A percentile compares a stretch with the other conserved stretches of the same genome.
phyloP scores from a whole-genome alignment of 2,113 vertebrate genomes.

The Embiotoca jacksoni region DNA sequence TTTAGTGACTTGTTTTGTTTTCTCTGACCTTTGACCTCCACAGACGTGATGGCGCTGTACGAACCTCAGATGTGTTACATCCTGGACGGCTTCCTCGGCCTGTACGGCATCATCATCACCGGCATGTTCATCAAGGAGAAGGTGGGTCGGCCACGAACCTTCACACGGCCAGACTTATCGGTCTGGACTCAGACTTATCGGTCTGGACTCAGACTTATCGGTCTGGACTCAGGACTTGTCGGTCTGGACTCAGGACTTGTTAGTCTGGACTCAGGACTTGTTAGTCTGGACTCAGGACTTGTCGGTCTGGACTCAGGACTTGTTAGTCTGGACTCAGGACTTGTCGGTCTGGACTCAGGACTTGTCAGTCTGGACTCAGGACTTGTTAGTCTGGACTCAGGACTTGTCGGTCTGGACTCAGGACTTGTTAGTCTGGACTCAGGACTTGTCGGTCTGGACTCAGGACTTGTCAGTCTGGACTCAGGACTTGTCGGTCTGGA shows the following conservation, averaged over 20 bases:
- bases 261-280: neutral
- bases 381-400: no score
- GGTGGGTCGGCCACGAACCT: conserved; percentile 72
- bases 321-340: neutral
- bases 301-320: neutral
- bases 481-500: no score
- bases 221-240: no score
- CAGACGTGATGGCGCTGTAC: conserved; percentile 64
- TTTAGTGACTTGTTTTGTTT: neutral
- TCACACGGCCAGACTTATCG: neutral
- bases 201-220: no score
- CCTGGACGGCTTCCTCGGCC: conserved; percentile 90
- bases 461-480: no score
- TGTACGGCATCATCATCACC: conserved; percentile 90
- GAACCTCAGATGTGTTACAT: conserved; percentile 90
- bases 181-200: no score
- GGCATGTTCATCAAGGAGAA: conserved; percentile 89
- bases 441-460: no score
- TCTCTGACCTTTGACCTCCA: conserved; percentile 21
- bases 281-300: neutral
- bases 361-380: neutral
- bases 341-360: neutral
- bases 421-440: no score
- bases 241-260: neutral
- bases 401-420: no score